A percentile compares a stretch with the other conserved stretches of the same genome.
Evolutionary conservation across 2,113 vertebrate species (phyloP).

Genomic region (Rissa tridactyla): DNA sequence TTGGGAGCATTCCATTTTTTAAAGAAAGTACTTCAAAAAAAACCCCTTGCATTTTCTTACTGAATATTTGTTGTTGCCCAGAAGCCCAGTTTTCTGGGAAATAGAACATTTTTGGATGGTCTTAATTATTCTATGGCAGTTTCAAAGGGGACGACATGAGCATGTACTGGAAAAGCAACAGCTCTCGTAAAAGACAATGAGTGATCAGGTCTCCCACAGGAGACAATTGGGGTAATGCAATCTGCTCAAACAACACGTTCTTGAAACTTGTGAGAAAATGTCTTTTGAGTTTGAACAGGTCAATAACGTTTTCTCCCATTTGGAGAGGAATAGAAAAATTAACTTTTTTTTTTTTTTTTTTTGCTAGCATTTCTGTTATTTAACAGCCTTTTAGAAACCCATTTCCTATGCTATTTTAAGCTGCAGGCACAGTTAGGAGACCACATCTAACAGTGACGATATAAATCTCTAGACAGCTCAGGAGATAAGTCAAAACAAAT

Average conservation of each 20-base stretch:
- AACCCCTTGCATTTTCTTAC: not conserved
- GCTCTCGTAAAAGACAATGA: not conserved
- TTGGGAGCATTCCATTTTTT: not conserved
- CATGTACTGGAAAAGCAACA: not conserved
- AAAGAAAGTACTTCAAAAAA: not conserved
- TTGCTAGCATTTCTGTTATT: slow-evolving; percentile 10
- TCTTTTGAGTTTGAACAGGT: not conserved
- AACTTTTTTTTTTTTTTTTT: not conserved
- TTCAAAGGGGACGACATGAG: not conserved
- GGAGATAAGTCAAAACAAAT: slow-evolving; percentile 66
- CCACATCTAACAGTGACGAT: slow-evolving; percentile 42
- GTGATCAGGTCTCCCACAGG: slow-evolving; percentile 1
- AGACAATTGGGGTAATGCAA: slow-evolving; percentile 14
- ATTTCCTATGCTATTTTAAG: slow-evolving; percentile 44
- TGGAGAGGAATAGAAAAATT: slow-evolving; percentile 16
- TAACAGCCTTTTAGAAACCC: slow-evolving; percentile 53
- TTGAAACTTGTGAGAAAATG: slow-evolving; percentile 4
- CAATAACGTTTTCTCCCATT: not conserved
- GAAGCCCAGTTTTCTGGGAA: not conserved
- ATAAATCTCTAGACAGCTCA: slow-evolving; percentile 49
- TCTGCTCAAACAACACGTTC: slow-evolving; percentile 8
- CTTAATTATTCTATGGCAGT: not conserved
- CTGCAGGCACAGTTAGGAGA: slow-evolving; percentile 19
- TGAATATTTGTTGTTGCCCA: not conserved
- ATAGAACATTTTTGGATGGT: not conserved